A percentile compares a stretch with the other conserved stretches of the same genome.
Conservation (phyloP, 2,113 vertebrate genomes). For the Forbesichthys papilliferus region DNA sequence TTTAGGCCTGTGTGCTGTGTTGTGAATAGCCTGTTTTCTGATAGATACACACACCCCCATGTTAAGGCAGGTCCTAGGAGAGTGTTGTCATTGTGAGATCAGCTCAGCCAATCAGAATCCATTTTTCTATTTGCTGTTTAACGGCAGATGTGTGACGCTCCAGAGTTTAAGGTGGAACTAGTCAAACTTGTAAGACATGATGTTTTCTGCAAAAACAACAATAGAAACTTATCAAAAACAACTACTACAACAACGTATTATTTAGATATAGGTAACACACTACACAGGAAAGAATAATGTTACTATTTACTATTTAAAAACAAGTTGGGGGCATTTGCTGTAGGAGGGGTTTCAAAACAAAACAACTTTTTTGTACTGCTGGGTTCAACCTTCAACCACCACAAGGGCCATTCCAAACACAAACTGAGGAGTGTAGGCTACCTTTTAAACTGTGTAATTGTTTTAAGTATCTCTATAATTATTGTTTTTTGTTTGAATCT, state of each 20-base stretch:
- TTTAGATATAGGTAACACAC: neutral
- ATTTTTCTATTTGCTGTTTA: constrained; percentile 46
- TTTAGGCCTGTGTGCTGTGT: constrained; percentile 6
- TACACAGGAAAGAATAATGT: no score
- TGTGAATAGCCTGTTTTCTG: constrained; percentile 9
- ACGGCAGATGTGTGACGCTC: constrained; percentile 60
- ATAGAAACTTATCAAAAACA: no score
- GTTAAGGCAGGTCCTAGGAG: constrained; percentile 41
- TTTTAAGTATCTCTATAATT: neutral
- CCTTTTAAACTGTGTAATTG: neutral
- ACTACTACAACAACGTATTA: neutral
- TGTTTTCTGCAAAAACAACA: neutral
- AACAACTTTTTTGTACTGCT: no score
- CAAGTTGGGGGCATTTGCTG: no score
- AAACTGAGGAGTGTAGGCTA: neutral
- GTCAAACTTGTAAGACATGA: neutral
- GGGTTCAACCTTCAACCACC: neutral
- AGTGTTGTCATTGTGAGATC: constrained; percentile 32
- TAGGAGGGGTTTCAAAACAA: no score
- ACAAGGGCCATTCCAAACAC: neutral
- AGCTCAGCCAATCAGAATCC: constrained; percentile 53
- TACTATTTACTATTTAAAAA: no score
- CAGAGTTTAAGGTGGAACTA: constrained; percentile 68
- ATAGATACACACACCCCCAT: constrained; percentile 47
- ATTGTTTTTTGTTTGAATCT: neutral